These are phyloP conservation scores for Equus quagga DNA, from an alignment of 2,113 vertebrate genomes.

Conservation along the genomic window DNA sequence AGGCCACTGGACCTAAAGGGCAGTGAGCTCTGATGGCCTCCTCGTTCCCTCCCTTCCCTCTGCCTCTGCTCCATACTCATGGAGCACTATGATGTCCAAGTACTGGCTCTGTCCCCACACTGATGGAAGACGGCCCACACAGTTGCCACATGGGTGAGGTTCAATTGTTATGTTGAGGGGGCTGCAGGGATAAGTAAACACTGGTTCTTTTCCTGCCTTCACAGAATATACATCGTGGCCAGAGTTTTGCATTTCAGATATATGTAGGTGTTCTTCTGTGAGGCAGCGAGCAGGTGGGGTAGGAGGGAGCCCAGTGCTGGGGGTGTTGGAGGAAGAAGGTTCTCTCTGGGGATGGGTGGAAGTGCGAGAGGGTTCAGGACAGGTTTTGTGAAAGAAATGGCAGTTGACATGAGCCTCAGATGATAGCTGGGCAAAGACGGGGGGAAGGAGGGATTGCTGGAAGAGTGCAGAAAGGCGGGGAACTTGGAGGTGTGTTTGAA, in stretches of 20 bases:
- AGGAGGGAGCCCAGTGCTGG: neutral
- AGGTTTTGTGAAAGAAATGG: neutral
- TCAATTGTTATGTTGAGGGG: neutral
- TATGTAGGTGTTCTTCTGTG: neutral
- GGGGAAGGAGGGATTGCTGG: neutral
- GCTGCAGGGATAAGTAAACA: neutral
- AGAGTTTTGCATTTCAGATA: neutral
- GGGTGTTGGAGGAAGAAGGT: neutral
- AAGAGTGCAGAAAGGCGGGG: neutral
- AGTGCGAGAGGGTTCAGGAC: neutral
- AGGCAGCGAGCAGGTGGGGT: neutral
- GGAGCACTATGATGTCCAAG: neutral
- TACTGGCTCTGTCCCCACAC: neutral
- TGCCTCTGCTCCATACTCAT: neutral
- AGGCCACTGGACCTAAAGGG: neutral
- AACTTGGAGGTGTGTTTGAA: neutral
- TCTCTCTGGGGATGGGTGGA: too few relatives aligned
- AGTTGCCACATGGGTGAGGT: neutral
- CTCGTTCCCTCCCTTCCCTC: accelerated
- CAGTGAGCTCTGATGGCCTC: too few relatives aligned
- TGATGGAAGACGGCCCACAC: too few relatives aligned
- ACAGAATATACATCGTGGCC: neutral
- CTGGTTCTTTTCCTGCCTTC: neutral
- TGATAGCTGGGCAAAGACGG: neutral
- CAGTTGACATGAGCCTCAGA: neutral